Conservation (phyloP, 2,797 vertebrate species). For the Gymnoscopelus microlampas region DNA sequence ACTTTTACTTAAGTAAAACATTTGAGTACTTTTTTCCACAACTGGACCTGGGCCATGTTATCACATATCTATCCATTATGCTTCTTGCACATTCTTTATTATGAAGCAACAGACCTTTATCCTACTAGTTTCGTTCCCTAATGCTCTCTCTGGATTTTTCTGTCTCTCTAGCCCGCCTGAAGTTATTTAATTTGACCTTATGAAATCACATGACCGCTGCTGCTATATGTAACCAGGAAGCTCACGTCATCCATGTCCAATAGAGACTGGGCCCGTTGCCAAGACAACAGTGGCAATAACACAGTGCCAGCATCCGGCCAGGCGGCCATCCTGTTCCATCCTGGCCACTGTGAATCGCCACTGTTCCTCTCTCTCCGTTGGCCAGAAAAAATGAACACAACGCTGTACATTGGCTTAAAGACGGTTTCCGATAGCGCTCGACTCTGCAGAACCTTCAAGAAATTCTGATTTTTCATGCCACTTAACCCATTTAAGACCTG, state of each 20-base stretch:
- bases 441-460: too few relatives aligned
- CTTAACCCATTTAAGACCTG: too few relatives aligned
- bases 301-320: conserved; percentile 45
- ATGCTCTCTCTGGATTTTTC: conserved; percentile 2
- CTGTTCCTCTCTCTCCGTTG: conserved; percentile 12
- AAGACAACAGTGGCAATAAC: conserved; percentile 11
- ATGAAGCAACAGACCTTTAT: background rate
- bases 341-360: conserved; percentile 19
- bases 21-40: too few relatives aligned
- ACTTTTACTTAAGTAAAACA: too few relatives aligned
- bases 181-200: conserved; percentile 7
- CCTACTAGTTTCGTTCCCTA: background rate
- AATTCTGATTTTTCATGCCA: too few relatives aligned
- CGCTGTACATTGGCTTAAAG: background rate
- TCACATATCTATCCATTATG: too few relatives aligned
- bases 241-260: conserved; percentile 7
- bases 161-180: background rate
- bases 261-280: conserved; percentile 26
- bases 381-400: background rate
- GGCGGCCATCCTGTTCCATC: conserved; percentile 45
- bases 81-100: background rate
- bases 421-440: too few relatives aligned
- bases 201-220: conserved; percentile 2
- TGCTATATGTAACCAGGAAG: background rate
- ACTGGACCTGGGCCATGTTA: too few relatives aligned